A percentile compares a stretch with the other conserved stretches of the same genome.
These are phyloP conservation scores for Triops cancriformis DNA, from an alignment of 1,140 invertebrate species.

Conservation along the genomic window DNA sequence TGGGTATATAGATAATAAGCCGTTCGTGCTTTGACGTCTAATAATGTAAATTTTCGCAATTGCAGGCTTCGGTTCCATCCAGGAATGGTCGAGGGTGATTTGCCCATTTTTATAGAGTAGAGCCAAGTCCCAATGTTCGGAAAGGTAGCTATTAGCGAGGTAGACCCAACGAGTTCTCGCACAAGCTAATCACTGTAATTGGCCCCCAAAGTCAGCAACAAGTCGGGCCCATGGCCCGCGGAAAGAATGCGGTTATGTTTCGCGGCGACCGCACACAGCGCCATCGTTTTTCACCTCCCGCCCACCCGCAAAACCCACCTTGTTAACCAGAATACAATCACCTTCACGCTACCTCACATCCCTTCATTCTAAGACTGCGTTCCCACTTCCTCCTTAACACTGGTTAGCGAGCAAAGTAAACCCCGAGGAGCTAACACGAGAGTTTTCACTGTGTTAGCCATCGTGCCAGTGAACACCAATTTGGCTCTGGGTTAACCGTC, in stretches of 20 bases:
- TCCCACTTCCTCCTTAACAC: background rate
- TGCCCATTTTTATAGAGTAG: background rate
- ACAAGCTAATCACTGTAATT: conserved; percentile 6
- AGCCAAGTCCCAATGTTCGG: background rate
- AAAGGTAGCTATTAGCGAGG: background rate
- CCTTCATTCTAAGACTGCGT: background rate
- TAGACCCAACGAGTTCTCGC: background rate
- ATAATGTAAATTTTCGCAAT: background rate
- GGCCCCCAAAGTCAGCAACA: background rate
- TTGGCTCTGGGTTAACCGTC: no score
- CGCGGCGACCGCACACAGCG: background rate
- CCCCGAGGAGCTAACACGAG: background rate
- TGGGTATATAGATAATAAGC: background rate
- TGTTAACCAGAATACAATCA: background rate
- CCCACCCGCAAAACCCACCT: background rate
- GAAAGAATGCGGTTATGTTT: background rate
- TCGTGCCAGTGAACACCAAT: no score
- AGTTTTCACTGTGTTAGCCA: no score
- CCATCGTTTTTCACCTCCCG: background rate
- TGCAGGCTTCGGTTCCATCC: background rate
- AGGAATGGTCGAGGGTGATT: background rate
- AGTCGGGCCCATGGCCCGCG: background rate
- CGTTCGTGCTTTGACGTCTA: background rate
- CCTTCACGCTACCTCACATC: background rate
- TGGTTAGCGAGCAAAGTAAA: no score